Percentiles rank a stretch among this genome's conserved stretches.
phyloP scores from a whole-genome alignment of 2,888 invertebrate species.

The Chydorus sphaericus region DNA sequence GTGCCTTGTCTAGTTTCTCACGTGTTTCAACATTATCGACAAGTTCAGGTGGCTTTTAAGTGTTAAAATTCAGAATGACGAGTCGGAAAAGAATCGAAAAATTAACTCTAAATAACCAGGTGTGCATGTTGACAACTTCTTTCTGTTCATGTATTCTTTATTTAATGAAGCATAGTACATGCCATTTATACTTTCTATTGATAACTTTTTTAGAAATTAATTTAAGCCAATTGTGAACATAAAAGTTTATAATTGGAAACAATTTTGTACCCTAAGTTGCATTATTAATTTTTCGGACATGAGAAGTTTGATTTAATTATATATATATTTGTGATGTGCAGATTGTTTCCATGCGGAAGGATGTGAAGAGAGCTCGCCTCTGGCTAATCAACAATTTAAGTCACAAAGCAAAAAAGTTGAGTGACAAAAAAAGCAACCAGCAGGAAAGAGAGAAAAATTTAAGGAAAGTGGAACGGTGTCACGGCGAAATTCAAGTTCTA shows the following conservation, averaged over 20 bases:
- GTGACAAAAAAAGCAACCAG: conserved; percentile 8
- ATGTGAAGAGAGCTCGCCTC: conserved; percentile 12
- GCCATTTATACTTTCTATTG: too few species aligned
- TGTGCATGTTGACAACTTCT: neutral
- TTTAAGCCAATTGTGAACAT: too few species aligned
- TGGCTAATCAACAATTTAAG: conserved; percentile 13
- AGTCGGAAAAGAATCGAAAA: neutral
- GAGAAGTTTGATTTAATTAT: too few species aligned
- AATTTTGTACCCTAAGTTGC: too few species aligned
- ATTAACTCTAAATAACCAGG: conserved; percentile 9
- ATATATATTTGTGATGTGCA: too few species aligned
- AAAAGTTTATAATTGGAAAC: too few species aligned
- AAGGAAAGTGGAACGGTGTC: conserved; percentile 1
- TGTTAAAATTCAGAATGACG: neutral
- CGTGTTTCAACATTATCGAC: neutral
- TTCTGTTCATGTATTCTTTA: neutral
- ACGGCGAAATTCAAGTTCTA: conserved; percentile 2
- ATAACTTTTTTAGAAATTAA: too few species aligned
- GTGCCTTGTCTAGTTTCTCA: too few species aligned
- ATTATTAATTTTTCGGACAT: too few species aligned
- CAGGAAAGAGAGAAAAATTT: conserved; percentile 5
- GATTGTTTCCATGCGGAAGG: conserved; percentile 14
- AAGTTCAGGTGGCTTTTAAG: too few species aligned
- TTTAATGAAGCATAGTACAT: neutral
- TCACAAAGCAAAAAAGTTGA: conserved; percentile 1